Evolutionary conservation across 2,797 vertebrate species (phyloP).

Genomic region (Sebastes taczanowskii): DNA sequence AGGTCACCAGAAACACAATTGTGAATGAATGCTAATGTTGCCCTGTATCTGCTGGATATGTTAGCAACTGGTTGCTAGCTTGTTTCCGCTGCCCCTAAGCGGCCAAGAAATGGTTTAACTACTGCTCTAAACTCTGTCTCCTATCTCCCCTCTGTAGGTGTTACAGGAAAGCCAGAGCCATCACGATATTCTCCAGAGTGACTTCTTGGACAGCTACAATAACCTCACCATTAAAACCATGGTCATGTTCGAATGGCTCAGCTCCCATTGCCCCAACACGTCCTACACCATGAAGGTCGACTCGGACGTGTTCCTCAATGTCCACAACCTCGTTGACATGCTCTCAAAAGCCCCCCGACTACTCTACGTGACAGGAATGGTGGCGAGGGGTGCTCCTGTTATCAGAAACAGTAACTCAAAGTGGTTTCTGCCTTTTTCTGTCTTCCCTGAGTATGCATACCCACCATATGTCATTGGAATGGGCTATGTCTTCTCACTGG

Average conservation of each 20-base stretch:
- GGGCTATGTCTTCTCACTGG: slow-evolving; percentile 76
- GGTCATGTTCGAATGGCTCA: slow-evolving; percentile 77
- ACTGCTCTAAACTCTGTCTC: background rate
- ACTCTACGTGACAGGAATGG: slow-evolving; percentile 56
- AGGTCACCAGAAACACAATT: background rate
- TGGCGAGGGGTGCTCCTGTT: slow-evolving; percentile 17
- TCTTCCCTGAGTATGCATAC: slow-evolving; percentile 55
- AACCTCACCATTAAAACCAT: slow-evolving; percentile 81
- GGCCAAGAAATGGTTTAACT: background rate
- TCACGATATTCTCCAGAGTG: slow-evolving; percentile 71
- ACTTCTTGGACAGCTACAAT: slow-evolving; percentile 78
- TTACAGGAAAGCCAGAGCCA: slow-evolving; percentile 56
- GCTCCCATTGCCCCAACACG: slow-evolving; percentile 54
- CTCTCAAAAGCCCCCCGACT: slow-evolving; percentile 18
- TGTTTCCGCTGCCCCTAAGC: background rate
- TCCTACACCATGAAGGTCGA: slow-evolving; percentile 77
- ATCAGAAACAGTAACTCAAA: slow-evolving; percentile 38
- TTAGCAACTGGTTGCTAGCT: background rate
- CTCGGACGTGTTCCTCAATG: slow-evolving; percentile 78
- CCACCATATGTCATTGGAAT: slow-evolving; percentile 73
- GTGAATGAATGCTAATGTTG: background rate
- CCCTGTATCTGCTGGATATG: background rate
- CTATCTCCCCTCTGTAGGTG: slow-evolving; percentile 33
- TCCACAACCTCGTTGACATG: slow-evolving; percentile 36
- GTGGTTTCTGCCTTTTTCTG: slow-evolving; percentile 57